Conservation (phyloP, 2,113 vertebrate species). For the Acrocephalus arundinaceus region DNA sequence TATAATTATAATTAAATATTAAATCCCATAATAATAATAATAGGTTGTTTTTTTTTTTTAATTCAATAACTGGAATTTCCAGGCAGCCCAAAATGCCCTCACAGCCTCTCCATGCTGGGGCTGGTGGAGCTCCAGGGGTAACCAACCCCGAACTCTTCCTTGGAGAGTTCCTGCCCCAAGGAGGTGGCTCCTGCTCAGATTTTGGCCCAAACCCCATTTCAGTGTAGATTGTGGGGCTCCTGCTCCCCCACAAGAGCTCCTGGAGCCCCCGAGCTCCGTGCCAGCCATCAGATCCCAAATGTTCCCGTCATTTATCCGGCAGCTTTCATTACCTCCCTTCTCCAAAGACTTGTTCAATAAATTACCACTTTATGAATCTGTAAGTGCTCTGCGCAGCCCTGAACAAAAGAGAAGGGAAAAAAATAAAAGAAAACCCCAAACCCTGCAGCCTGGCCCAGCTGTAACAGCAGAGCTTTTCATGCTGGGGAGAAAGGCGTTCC, state of each 20-base stretch:
- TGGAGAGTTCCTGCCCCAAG: background rate
- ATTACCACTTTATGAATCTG: conserved; percentile 74
- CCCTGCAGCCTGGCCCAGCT: background rate
- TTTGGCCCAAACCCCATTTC: background rate
- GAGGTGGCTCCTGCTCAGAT: background rate
- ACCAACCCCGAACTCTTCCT: background rate
- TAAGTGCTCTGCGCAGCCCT: conserved; percentile 41
- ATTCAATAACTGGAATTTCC: background rate
- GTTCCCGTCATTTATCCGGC: conserved; percentile 58
- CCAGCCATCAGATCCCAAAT: background rate
- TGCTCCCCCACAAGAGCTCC: background rate
- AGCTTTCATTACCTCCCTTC: conserved; percentile 67
- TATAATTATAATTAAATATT: too few relatives aligned
- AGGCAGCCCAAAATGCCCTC: background rate
- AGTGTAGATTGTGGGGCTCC: background rate
- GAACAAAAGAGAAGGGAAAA: conserved; percentile 6
- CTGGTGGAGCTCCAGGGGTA: background rate
- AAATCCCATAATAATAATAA: too few relatives aligned
- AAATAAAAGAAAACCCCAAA: background rate
- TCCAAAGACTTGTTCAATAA: conserved; percentile 70
- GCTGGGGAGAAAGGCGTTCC: background rate
- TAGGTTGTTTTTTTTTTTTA: too few relatives aligned
- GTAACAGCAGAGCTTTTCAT: background rate
- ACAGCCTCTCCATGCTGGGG: fast-evolving
- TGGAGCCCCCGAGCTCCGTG: background rate